Conservation (phyloP, 2,113 vertebrate species). For the Edolisoma coerulescens region DNA sequence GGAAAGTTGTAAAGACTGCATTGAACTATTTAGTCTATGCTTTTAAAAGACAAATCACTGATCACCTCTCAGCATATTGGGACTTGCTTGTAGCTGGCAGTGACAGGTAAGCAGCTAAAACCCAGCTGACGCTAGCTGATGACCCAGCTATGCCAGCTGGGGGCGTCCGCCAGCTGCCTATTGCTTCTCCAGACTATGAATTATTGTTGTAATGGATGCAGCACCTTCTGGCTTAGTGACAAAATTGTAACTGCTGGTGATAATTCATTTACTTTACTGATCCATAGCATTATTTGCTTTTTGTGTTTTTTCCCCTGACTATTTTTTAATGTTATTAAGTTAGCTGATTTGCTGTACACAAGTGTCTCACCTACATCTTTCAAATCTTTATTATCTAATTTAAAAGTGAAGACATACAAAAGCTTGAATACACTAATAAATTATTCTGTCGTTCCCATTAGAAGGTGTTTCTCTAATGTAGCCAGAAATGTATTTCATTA, state of each 20-base stretch:
- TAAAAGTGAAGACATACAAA: neutral
- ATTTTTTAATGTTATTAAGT: neutral
- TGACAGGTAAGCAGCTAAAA: slow-evolving; percentile 38
- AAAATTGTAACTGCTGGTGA: slow-evolving; percentile 21
- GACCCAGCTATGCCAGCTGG: neutral
- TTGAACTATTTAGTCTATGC: slow-evolving; percentile 14
- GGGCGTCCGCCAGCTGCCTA: neutral
- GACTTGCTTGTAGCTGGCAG: neutral
- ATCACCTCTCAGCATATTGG: slow-evolving; percentile 6
- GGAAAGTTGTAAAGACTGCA: neutral
- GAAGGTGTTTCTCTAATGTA: slow-evolving; percentile 48
- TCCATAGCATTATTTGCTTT: neutral
- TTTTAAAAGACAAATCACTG: slow-evolving; percentile 38
- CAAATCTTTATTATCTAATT: neutral
- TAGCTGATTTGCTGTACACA: neutral
- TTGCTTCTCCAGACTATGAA: neutral
- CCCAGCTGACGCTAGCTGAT: neutral
- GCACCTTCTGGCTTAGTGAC: slow-evolving; percentile 1
- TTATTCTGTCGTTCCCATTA: slow-evolving; percentile 28
- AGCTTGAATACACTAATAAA: neutral
- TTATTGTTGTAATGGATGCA: neutral
- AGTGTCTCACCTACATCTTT: neutral
- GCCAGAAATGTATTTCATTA: slow-evolving; percentile 48
- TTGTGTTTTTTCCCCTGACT: neutral
- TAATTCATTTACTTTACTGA: neutral